These are phyloP conservation scores for Delichon dasypus DNA, from an alignment of 2,797 vertebrate species.

Conservation along the genomic window DNA sequence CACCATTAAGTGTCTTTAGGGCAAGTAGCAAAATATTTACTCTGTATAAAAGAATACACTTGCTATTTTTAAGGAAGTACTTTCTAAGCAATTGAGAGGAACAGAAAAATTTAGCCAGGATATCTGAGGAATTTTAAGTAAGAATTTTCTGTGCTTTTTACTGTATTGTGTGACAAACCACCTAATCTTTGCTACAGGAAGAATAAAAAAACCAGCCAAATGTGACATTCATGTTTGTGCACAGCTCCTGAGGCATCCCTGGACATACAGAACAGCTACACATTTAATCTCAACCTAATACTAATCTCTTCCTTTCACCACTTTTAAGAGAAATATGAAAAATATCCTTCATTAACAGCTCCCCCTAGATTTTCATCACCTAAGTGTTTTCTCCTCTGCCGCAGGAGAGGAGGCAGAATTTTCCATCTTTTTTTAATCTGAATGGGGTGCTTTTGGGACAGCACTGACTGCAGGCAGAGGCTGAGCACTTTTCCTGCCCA, in stretches of 20 bases:
- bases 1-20: background rate
- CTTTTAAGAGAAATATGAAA: background rate
- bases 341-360: background rate
- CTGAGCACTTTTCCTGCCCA: background rate
- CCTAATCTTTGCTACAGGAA: background rate
- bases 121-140: background rate
- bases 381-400: background rate
- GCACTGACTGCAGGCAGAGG: background rate
- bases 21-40: background rate
- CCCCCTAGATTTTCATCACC: background rate
- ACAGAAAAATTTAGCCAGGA: background rate
- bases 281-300: background rate
- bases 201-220: background rate
- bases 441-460: background rate
- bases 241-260: background rate
- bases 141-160: background rate
- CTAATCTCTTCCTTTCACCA: background rate
- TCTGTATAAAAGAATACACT: background rate
- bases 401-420: background rate
- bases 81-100: background rate
- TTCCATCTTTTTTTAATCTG: background rate
- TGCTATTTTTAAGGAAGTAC: background rate
- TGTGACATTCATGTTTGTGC: background rate
- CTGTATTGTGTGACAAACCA: background rate
- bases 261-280: background rate